Base-by-base conservation (phyloP, 2,797 vertebrate genomes). In the Nannoperca obscura region DNA sequence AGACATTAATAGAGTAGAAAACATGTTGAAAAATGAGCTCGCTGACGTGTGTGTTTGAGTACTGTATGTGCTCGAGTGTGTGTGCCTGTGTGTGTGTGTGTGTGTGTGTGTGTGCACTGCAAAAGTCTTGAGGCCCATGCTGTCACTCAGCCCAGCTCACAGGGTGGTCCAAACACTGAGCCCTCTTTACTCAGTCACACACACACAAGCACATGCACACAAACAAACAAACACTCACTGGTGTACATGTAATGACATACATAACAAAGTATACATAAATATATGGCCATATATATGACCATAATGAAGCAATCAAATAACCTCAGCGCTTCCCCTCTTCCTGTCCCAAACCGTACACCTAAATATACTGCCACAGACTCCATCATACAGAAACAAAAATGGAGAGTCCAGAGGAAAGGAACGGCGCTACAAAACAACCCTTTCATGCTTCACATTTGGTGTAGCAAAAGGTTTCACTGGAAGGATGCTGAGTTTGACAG, bases 81-180 rank as follows among this genome's bases (percentile, higher is more conserved):
- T 81, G 80, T 47, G 59, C 76, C 49, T 74, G 58, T 76, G 77
- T 77, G 82, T 83, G 80, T 84, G 78, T n/a, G n/a, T n/a, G n/a
- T n/a, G n/a, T n/a, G n/a, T n/a, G n/a, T n/a, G n/a, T n/a, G n/a
- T n/a, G n/a, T n/a, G n/a, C 54, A 61, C 73, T 71, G 84, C 70
- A 52, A 76, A 80, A 87, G 90, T 89, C 85, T 85, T 89, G 90
- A 93, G 93, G 92, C 93, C 91, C 89, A 78, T 66, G 88, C 93
- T 93, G 92, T 94, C 93, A 93, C 88, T 94, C 91, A 94, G 91
- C 91, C 87, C 88, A 86, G 90, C 94, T 90, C 86, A 24, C 94
- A 95, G 92, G 94, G 94, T 94, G 94, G 94, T 95, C 93, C 87
- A 82, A 93, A 94, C 94, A 94, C 93, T 94, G 92, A 91, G 89